Evolutionary conservation across 2,888 invertebrate species (phyloP).

Genomic region (Aporophyla nigra): DNA sequence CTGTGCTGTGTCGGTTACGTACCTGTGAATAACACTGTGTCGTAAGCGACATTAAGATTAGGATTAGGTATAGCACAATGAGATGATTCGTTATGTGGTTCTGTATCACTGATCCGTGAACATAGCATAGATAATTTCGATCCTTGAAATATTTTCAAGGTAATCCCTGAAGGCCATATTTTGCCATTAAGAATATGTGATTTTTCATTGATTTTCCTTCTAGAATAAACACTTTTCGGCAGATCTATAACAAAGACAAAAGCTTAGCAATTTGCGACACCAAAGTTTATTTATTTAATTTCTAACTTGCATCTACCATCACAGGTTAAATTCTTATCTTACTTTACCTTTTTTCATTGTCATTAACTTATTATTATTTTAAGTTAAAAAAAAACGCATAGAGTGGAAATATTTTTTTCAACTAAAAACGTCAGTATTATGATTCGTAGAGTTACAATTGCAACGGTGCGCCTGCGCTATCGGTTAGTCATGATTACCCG

Average conservation of each 20-base stretch:
- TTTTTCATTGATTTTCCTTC: not conserved
- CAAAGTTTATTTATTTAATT: not conserved
- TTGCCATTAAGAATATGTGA: not conserved
- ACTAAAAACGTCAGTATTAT: not conserved
- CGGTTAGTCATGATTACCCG: conserved; percentile 25
- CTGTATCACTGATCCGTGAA: not conserved
- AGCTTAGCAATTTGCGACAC: not conserved
- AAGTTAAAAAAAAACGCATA: not conserved
- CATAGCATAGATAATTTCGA: not conserved
- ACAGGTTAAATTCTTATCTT: too few relatives aligned
- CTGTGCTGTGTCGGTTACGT: conserved; percentile 6
- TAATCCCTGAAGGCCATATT: not conserved
- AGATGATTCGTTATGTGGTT: not conserved
- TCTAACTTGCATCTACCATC: too few relatives aligned
- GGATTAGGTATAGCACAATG: conserved; percentile 7
- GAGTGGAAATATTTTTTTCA: not conserved
- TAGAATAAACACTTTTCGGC: not conserved
- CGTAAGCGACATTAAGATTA: conserved; percentile 20
- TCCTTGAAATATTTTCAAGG: not conserved
- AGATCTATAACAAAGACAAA: not conserved
- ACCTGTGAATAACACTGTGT: conserved; percentile 15
- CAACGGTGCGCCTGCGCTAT: conserved; percentile 16
- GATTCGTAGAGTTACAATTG: conserved; percentile 14
- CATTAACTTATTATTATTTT: too few relatives aligned
- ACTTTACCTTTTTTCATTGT: too few relatives aligned